phyloP scores from a whole-genome alignment of 2,797 vertebrate genomes.

The Phyllotis vaccarum region DNA sequence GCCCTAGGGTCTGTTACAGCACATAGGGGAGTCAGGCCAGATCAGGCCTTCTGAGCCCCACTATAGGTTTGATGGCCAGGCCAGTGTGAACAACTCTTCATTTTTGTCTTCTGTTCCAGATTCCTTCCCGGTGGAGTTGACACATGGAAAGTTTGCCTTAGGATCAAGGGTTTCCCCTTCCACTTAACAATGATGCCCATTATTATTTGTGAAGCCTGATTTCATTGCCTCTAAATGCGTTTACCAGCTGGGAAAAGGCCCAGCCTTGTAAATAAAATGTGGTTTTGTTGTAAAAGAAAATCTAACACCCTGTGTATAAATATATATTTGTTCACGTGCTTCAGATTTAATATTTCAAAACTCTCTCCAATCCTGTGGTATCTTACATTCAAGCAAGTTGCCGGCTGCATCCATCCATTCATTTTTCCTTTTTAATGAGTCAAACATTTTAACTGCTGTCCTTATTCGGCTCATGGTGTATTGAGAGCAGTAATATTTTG shows the following conservation, averaged over 20 bases:
- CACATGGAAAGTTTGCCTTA: neutral
- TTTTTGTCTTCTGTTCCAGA: constrained; percentile 42
- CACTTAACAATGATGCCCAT: constrained; percentile 26
- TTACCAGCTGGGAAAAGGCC: constrained; percentile 72
- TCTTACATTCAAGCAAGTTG: neutral
- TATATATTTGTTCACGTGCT: neutral
- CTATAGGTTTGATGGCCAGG: neutral
- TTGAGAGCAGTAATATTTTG: neutral
- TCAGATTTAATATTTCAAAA: neutral
- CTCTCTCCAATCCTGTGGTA: neutral
- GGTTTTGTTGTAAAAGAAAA: constrained; percentile 78
- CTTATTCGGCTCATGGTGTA: accelerated
- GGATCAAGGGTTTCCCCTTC: neutral
- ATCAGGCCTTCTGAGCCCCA: neutral
- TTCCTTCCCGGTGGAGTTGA: neutral
- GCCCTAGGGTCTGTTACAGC: neutral
- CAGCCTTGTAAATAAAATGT: constrained; percentile 70
- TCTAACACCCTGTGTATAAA: neutral
- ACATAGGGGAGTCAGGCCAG: neutral
- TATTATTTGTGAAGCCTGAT: constrained; percentile 59
- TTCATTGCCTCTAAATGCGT: constrained; percentile 69
- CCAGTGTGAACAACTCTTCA: neutral
- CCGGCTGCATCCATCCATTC: neutral
- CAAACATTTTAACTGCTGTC: neutral
- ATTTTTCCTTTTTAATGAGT: neutral